A percentile compares a stretch with the other conserved stretches of the same genome.
phyloP scores from a whole-genome alignment of 2,113 vertebrate species.

The Lagenorhynchus albirostris region DNA sequence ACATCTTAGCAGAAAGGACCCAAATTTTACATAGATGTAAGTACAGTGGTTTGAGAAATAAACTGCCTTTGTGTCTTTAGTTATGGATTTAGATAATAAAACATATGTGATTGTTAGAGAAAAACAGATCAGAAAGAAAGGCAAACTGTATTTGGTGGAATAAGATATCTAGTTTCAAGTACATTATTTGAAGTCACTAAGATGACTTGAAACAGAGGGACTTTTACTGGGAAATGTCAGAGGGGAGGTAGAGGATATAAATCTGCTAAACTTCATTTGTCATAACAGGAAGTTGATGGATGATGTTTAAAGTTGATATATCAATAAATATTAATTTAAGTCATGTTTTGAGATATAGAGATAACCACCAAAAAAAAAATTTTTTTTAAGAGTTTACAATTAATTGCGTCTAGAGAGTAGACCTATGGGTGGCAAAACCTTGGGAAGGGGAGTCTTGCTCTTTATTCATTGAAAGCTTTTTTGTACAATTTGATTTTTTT shows the following conservation, averaged over 20 bases:
- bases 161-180: neutral
- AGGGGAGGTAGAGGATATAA: neutral
- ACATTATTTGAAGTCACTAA: neutral
- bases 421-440: neutral
- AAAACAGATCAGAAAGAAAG: neutral
- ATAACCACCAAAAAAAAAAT: neutral
- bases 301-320: neutral
- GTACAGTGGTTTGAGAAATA: neutral
- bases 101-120: neutral
- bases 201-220: neutral
- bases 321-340: neutral
- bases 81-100: constrained; percentile 67
- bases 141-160: neutral
- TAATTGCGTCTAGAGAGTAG: neutral
- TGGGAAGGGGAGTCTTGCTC: neutral
- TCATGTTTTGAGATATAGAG: neutral
- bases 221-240: neutral
- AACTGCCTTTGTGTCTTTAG: constrained; percentile 5
- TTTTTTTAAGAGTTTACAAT: neutral
- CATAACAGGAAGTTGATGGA: neutral
- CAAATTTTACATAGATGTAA: neutral
- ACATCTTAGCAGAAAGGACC: neutral
- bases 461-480: neutral
- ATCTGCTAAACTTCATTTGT: neutral
- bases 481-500: neutral